Evolutionary conservation across 1,140 invertebrate species (phyloP).

Genomic region (Hydropsyche tenuis): DNA sequence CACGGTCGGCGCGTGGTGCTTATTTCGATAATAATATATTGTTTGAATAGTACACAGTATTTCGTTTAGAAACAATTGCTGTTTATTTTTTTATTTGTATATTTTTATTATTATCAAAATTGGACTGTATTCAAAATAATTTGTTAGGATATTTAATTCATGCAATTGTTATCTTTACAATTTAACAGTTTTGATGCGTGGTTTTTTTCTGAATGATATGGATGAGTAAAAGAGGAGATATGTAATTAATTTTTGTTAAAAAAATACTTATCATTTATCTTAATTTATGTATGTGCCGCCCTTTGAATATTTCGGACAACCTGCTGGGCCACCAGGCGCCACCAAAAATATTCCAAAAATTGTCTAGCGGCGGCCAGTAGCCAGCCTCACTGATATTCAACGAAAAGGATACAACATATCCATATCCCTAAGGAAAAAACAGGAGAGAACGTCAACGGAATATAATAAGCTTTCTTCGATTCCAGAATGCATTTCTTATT

Average conservation of each 20-base stretch:
- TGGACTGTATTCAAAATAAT: no score
- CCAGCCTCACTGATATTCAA: slow-evolving; percentile 25
- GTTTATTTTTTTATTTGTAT: no score
- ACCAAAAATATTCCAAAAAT: slow-evolving; percentile 47
- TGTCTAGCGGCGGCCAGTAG: slow-evolving; percentile 39
- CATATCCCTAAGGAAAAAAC: background rate
- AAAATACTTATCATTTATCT: slow-evolving; percentile 8
- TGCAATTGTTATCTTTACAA: no score
- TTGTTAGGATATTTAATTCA: no score
- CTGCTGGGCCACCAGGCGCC: slow-evolving; percentile 44
- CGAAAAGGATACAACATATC: slow-evolving; percentile 6
- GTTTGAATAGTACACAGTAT: no score
- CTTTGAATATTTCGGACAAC: slow-evolving; percentile 38
- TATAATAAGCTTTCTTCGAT: slow-evolving; percentile 18
- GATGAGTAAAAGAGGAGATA: no score
- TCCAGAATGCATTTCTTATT: background rate
- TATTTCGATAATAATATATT: background rate
- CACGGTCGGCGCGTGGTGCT: slow-evolving; percentile 25
- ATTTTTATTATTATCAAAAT: no score
- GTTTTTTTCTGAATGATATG: no score
- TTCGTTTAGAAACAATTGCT: no score
- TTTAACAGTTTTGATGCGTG: no score
- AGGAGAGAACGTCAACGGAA: background rate
- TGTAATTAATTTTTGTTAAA: no score
- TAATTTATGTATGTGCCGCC: slow-evolving; percentile 19